Evolutionary conservation across 2,888 invertebrate species (phyloP).

Genomic region (Dryobotodes eremita): DNA sequence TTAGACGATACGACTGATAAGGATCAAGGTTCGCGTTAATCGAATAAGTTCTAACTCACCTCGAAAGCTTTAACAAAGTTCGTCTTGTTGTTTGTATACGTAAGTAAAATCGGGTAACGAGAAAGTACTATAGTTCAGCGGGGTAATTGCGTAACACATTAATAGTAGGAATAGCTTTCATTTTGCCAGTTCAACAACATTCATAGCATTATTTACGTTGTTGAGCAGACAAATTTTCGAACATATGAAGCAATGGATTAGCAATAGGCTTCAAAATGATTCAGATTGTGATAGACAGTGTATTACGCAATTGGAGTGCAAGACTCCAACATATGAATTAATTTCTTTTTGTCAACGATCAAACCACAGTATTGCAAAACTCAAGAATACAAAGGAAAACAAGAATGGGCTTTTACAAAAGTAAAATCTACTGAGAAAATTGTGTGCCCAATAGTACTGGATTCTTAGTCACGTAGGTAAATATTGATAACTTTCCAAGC

Average conservation of each 20-base stretch:
- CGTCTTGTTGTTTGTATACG: neutral
- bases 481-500: slow-evolving; percentile 57
- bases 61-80: slow-evolving; percentile 17
- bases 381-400: slow-evolving; percentile 19
- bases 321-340: neutral
- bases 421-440: slow-evolving; percentile 50
- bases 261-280: no score
- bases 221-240: no score
- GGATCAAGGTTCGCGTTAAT: slow-evolving; percentile 1
- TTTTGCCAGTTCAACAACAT: no score
- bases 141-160: no score
- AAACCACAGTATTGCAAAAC: slow-evolving; percentile 5
- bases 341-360: neutral
- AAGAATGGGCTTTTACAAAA: slow-evolving; percentile 42
- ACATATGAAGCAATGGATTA: no score
- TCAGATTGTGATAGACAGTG: no score
- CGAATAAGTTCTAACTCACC: slow-evolving; percentile 9
- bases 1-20: neutral
- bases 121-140: neutral
- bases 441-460: slow-evolving; percentile 48
- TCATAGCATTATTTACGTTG: no score
- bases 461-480: slow-evolving; percentile 47
- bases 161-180: no score
- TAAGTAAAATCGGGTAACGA: neutral
- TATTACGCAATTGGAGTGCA: no score